These are phyloP conservation scores for Typhlomys cinereus DNA, from an alignment of 2,113 vertebrate genomes.

Conservation along the genomic window DNA sequence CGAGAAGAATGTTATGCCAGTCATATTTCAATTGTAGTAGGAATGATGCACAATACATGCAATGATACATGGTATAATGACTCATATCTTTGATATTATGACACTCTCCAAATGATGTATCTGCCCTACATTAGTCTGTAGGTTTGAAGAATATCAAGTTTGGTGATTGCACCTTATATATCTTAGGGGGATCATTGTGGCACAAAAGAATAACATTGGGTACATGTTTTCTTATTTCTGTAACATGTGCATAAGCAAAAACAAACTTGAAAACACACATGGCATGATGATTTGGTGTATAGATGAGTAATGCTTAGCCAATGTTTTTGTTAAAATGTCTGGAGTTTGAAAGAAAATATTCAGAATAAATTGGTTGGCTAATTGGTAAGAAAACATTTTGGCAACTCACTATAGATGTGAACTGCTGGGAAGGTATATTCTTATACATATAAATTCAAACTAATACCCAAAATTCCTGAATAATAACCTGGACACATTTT, in stretches of 20 bases:
- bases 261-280: background rate
- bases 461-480: background rate
- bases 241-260: constrained; percentile 4
- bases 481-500: background rate
- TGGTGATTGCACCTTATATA: background rate
- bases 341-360: background rate
- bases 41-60: too few relatives aligned
- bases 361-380: background rate
- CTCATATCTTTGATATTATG: background rate
- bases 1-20: constrained; percentile 62
- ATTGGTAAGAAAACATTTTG: background rate
- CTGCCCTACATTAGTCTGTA: background rate
- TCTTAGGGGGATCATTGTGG: background rate
- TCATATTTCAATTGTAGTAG: background rate
- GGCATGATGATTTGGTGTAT: background rate
- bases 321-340: background rate
- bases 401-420: background rate
- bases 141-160: background rate
- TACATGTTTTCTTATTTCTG: background rate
- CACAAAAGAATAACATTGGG: background rate
- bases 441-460: background rate
- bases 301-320: background rate
- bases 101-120: background rate
- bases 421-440: background rate
- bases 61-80: background rate